Percentiles rank a stretch among this genome's conserved stretches.
These are phyloP conservation scores for Apis cerana DNA, from an alignment of 1,140 invertebrate species.

Conservation along the genomic window DNA sequence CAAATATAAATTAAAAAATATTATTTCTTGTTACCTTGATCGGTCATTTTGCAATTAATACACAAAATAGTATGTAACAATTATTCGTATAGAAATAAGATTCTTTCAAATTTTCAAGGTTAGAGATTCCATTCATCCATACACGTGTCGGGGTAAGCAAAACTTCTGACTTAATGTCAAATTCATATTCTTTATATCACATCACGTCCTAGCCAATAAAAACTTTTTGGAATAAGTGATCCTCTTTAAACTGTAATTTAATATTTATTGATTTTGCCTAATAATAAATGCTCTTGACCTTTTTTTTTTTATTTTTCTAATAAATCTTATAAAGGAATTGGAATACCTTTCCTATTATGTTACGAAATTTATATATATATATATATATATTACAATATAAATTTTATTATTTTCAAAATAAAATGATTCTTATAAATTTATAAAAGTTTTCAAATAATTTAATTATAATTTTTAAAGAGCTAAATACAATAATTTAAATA, in stretches of 20 bases:
- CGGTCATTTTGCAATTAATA: conserved; percentile 34
- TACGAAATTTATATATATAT: too few relatives aligned
- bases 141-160: conserved; percentile 20
- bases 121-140: conserved; percentile 22
- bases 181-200: conserved; percentile 15
- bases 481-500: neutral
- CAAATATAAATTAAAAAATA: neutral
- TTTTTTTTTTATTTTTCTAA: conserved; percentile 6
- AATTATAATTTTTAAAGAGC: neutral
- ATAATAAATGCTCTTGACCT: conserved; percentile 25
- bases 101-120: conserved; percentile 32
- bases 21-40: conserved; percentile 30
- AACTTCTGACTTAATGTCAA: conserved; percentile 22
- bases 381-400: too few relatives aligned
- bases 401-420: neutral
- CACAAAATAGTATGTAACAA: neutral
- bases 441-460: neutral
- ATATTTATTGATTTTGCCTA: conserved; percentile 38
- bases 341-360: neutral
- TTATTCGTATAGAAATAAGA: neutral
- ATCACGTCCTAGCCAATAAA: conserved; percentile 1
- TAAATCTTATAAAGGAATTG: neutral
- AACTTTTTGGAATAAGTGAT: neutral
- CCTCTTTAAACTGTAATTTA: conserved; percentile 20
- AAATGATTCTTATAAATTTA: neutral